These are phyloP conservation scores for Eulemur rubriventer DNA, from an alignment of 2,797 vertebrate species.

Conservation along the genomic window DNA sequence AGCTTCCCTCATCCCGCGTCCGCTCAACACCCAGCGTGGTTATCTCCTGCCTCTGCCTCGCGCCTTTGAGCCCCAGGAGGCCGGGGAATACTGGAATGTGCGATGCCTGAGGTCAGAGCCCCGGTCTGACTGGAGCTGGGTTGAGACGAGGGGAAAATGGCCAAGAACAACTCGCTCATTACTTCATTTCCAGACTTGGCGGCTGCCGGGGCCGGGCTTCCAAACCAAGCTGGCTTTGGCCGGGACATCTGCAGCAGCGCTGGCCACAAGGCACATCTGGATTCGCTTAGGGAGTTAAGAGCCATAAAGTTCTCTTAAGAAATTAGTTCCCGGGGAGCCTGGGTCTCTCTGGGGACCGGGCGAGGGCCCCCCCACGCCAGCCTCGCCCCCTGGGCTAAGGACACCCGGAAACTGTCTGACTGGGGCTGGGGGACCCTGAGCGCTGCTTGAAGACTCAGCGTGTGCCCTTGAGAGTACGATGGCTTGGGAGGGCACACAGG, in stretches of 20 bases:
- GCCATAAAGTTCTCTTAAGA: conserved; percentile 84
- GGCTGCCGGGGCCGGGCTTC: conserved; percentile 80
- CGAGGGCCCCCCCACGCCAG: background rate
- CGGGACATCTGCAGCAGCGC: conserved; percentile 83
- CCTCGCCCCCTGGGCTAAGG: background rate
- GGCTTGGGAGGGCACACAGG: background rate
- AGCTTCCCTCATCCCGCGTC: background rate
- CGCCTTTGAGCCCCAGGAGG: conserved; percentile 79
- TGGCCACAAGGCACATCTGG: conserved; percentile 87
- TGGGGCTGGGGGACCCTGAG: background rate
- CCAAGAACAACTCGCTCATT: conserved; percentile 88
- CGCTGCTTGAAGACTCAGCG: background rate
- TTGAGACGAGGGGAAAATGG: conserved; percentile 84
- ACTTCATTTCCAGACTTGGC: conserved; percentile 89
- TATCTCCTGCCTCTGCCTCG: conserved; percentile 73
- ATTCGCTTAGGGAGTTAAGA: conserved; percentile 83
- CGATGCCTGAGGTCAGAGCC: conserved; percentile 86
- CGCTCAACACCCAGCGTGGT: conserved; percentile 73
- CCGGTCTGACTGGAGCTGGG: conserved; percentile 83
- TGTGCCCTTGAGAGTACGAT: rapidly evolving
- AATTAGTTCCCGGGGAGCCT: conserved; percentile 77
- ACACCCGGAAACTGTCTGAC: background rate
- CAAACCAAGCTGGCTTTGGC: conserved; percentile 83
- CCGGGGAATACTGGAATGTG: conserved; percentile 82
- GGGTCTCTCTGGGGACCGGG: conserved; percentile 77